Percentiles rank a stretch among this genome's conserved stretches.
These are phyloP conservation scores for Hemicordylus capensis DNA, from an alignment of 2,113 vertebrate species.

Conservation along the genomic window DNA sequence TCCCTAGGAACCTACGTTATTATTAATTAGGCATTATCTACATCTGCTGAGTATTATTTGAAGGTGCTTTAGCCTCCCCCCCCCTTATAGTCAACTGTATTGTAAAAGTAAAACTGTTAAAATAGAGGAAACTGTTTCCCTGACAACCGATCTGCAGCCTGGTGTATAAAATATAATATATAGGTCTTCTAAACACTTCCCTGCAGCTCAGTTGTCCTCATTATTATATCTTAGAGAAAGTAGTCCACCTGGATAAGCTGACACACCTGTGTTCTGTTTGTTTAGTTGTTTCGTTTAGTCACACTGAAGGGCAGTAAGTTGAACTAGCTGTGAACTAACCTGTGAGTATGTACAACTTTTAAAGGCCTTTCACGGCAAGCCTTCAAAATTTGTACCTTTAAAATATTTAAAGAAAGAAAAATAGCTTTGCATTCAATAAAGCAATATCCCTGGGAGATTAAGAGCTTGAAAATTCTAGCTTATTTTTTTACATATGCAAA, in stretches of 20 bases:
- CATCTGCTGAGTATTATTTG: constrained; percentile 19
- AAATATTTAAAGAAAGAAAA: neutral
- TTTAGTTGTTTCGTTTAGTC: neutral
- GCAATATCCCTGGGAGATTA: neutral
- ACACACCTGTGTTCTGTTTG: neutral
- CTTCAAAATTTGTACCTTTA: too few species aligned
- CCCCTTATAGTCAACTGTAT: neutral
- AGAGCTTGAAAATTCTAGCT: neutral
- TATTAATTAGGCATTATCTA: constrained; percentile 46
- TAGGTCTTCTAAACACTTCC: constrained; percentile 43
- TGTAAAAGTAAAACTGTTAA: neutral
- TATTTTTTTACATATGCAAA: neutral
- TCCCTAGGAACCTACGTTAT: too few species aligned
- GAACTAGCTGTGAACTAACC: constrained; percentile 18
- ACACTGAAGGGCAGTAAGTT: constrained; percentile 1
- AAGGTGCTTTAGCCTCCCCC: neutral
- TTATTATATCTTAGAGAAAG: neutral
- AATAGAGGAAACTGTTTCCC: constrained; percentile 33
- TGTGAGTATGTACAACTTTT: constrained; percentile 18
- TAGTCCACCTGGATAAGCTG: neutral
- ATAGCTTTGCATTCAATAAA: too few species aligned
- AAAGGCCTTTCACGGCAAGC: constrained; percentile 27
- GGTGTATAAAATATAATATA: constrained; percentile 42
- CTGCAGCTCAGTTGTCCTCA: constrained; percentile 40
- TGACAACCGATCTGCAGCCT: constrained; percentile 48